These are phyloP conservation scores for Cyclophora punctaria DNA, from an alignment of 2,888 invertebrate genomes.

Conservation along the genomic window DNA sequence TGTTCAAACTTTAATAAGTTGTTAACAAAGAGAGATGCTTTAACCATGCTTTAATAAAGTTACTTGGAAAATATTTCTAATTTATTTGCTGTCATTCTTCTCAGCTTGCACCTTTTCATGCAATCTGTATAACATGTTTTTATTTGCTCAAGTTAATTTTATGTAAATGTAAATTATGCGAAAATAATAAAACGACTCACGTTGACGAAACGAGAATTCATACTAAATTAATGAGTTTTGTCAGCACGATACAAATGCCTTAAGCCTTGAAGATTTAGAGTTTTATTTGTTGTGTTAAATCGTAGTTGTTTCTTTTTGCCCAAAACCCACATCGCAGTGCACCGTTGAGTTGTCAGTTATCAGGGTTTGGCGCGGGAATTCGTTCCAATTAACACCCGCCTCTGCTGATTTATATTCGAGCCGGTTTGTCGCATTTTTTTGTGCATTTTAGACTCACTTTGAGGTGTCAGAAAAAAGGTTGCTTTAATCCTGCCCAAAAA, in stretches of 20 bases:
- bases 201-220: constrained; percentile 5
- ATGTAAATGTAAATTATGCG: too few species aligned
- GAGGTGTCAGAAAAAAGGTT: constrained; percentile 45
- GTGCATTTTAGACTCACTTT: constrained; percentile 41
- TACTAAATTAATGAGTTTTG: constrained; percentile 4
- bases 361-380: constrained; percentile 48
- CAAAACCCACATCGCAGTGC: constrained; percentile 17
- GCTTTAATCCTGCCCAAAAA: too few species aligned
- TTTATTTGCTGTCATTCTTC: too few species aligned
- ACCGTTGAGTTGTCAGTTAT: constrained; percentile 33
- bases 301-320: constrained; percentile 15
- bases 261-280: neutral
- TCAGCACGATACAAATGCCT: constrained; percentile 13
- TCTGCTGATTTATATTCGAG: constrained; percentile 54
- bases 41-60: too few species aligned
- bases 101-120: too few species aligned
- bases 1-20: too few species aligned
- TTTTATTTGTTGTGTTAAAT: constrained; percentile 8
- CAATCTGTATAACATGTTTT: too few species aligned
- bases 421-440: constrained; percentile 52
- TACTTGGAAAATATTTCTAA: too few species aligned
- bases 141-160: too few species aligned
- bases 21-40: too few species aligned
- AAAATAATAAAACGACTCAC: too few species aligned
- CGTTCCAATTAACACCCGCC: constrained; percentile 69